A percentile compares a stretch with the other conserved stretches of the same genome.
Conservation (phyloP, 2,888 invertebrate species). For the Megalurothrips usitatus region DNA sequence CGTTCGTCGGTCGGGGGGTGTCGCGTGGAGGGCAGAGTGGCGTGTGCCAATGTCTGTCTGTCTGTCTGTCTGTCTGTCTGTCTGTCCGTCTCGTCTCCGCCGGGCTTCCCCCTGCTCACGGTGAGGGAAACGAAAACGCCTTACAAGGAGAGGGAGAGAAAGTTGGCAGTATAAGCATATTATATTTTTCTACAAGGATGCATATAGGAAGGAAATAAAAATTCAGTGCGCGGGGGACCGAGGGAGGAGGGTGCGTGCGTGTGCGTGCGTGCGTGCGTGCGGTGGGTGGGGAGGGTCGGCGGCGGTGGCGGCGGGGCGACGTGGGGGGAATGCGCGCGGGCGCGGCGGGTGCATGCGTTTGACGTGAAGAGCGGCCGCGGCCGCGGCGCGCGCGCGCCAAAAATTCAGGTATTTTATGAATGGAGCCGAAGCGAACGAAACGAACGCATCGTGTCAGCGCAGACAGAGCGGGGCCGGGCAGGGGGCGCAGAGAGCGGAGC, state of each 20-base stretch:
- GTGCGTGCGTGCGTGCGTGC: neutral
- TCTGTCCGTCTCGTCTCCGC: no score
- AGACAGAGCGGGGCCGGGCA: no score
- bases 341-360: neutral
- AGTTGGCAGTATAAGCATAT: conserved; percentile 15
- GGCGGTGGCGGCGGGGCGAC: neutral
- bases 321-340: neutral
- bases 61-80: no score
- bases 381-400: neutral
- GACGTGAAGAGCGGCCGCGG: conserved; percentile 25
- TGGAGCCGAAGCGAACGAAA: neutral
- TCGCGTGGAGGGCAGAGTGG: no score
- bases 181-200: conserved; percentile 25
- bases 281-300: neutral
- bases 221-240: conserved; percentile 6
- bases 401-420: conserved; percentile 27
- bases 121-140: neutral
- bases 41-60: no score
- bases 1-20: neutral
- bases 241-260: neutral
- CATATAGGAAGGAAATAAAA: conserved; percentile 23
- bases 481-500: no score
- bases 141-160: neutral
- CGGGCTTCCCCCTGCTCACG: no score
- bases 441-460: neutral